Evolutionary conservation across 2,797 vertebrate species (phyloP).

Genomic region (Artibeus lituratus): DNA sequence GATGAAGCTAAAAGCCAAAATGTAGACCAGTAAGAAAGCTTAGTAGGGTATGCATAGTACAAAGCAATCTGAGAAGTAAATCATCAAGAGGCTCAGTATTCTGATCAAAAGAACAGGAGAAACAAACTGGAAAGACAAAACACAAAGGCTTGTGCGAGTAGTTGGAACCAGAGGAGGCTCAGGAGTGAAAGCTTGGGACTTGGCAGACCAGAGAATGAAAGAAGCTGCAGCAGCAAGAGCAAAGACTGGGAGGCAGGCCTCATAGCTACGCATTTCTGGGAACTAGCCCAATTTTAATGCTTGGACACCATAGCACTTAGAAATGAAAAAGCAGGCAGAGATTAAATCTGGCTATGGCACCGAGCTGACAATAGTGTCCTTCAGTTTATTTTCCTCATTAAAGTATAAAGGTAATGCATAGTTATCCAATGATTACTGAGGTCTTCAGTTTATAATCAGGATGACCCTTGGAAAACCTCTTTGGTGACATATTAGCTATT

Average conservation of each 20-base stretch:
- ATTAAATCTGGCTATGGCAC: background rate
- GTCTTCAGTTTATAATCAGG: background rate
- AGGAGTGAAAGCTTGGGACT: background rate
- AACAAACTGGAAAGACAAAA: background rate
- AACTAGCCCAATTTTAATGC: background rate
- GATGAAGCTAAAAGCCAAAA: background rate
- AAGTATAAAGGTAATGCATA: background rate
- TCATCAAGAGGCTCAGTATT: background rate
- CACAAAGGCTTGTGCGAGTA: background rate
- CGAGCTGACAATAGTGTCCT: background rate
- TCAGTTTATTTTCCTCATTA: background rate
- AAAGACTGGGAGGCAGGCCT: background rate
- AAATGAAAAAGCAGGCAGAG: background rate
- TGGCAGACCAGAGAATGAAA: background rate
- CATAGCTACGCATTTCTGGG: background rate
- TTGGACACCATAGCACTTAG: background rate
- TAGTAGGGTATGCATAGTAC: background rate
- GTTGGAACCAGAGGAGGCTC: background rate
- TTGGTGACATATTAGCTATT: background rate
- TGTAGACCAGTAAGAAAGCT: background rate
- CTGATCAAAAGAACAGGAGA: background rate
- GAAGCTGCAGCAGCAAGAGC: background rate
- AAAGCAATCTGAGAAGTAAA: background rate
- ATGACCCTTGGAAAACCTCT: background rate
- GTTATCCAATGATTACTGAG: background rate